Conservation (phyloP, 1,140 invertebrate species). For the Paracyclopina nana region DNA sequence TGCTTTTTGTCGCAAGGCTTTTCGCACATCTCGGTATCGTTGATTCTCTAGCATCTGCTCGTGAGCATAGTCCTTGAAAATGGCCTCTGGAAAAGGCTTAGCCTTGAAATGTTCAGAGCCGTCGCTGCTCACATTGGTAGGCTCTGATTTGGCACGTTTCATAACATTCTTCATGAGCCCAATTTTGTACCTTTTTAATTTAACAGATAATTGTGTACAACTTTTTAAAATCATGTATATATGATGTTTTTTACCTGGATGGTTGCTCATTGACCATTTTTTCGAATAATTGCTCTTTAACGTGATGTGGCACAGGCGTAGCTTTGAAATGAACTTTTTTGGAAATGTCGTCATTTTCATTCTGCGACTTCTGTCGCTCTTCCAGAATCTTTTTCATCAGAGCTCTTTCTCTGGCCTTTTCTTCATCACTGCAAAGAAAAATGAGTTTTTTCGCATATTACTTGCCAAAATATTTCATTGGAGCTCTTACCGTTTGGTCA, state of each 20-base stretch:
- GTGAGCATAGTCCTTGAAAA: conserved; percentile 11
- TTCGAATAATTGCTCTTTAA: neutral
- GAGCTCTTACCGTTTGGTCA: no score
- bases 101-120: neutral
- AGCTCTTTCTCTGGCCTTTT: no score
- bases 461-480: no score
- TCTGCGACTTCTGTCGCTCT: no score
- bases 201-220: neutral
- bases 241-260: neutral
- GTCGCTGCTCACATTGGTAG: neutral
- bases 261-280: neutral
- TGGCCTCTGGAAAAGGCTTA: conserved; percentile 6
- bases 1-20: conserved; percentile 7
- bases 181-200: neutral
- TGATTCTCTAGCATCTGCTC: conserved; percentile 2
- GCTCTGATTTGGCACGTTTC: neutral
- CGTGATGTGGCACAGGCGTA: neutral
- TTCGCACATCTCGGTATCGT: conserved; percentile 3
- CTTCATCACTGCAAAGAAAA: no score
- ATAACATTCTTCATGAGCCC: neutral
- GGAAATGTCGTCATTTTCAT: no score
- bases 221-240: neutral
- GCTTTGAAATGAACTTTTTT: no score
- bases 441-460: no score
- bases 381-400: no score